Evolutionary conservation across 2,888 invertebrate genomes (phyloP).

Genomic region (Margaritifera margaritifera): DNA sequence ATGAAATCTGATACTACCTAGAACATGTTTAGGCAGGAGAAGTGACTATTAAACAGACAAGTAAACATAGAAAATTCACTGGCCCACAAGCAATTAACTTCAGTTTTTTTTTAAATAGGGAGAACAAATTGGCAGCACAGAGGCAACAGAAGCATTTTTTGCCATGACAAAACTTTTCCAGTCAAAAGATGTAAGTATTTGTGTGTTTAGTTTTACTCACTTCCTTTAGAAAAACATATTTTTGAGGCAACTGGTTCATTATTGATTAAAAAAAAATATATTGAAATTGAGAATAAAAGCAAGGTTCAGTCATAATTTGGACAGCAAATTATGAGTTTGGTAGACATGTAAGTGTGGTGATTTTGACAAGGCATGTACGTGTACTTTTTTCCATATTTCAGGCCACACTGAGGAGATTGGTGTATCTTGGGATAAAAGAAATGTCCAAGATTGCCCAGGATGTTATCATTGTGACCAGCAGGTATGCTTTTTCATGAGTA

Average conservation of each 20-base stretch:
- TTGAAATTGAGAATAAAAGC: background rate
- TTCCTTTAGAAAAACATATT: background rate
- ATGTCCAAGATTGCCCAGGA: conserved; percentile 95
- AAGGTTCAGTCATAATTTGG: background rate
- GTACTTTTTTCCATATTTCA: conserved; percentile 34
- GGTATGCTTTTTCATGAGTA: conserved; percentile 49
- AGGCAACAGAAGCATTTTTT: conserved; percentile 99
- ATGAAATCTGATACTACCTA: too few relatives aligned
- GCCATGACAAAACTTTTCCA: conserved; percentile 99
- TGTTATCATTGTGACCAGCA: conserved; percentile 96
- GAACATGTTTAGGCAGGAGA: too few relatives aligned
- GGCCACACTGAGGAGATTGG: conserved; percentile 89
- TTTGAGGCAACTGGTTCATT: background rate
- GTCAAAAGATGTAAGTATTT: conserved; percentile 85
- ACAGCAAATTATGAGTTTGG: too few relatives aligned
- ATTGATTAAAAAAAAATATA: background rate
- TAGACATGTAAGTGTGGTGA: too few relatives aligned
- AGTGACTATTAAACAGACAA: too few relatives aligned
- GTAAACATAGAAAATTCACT: too few relatives aligned
- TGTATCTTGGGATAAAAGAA: conserved; percentile 93
- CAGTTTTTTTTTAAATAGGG: conserved; percentile 76
- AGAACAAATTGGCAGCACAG: conserved; percentile 88
- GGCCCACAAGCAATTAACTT: too few relatives aligned
- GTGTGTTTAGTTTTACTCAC: background rate
- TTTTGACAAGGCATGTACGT: too few relatives aligned